A percentile compares a stretch with the other conserved stretches of the same genome.
Evolutionary conservation across 2,113 vertebrate genomes (phyloP).

Genomic region (Tor tambroides): DNA sequence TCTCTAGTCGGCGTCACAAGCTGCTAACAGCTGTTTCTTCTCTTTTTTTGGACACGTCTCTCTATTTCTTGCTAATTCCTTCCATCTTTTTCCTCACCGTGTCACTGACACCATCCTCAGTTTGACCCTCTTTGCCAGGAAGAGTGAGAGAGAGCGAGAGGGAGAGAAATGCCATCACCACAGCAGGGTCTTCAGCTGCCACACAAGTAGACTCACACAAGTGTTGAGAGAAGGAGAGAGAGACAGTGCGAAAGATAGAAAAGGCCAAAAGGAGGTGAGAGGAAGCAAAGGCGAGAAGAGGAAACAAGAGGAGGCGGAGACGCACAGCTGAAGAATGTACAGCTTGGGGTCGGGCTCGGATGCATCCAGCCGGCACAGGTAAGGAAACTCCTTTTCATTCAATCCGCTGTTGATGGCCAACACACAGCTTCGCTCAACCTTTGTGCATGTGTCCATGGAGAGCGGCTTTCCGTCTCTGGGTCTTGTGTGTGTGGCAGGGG

Average conservation of each 20-base stretch:
- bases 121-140: constrained; percentile 45
- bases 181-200: constrained; percentile 39
- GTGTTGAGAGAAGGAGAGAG: constrained; percentile 32
- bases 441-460: constrained; percentile 59
- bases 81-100: constrained; percentile 20
- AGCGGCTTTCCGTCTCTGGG: constrained; percentile 34
- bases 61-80: constrained; percentile 2
- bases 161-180: constrained; percentile 33
- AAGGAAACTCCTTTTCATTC: constrained; percentile 38
- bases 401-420: neutral
- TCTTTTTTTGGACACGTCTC: constrained; percentile 45
- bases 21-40: constrained; percentile 50
- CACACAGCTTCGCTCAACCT: neutral
- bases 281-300: constrained; percentile 33
- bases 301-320: constrained; percentile 15
- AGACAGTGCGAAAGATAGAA: constrained; percentile 11
- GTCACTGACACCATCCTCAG: constrained; percentile 35
- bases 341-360: constrained; percentile 51
- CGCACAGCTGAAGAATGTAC: constrained; percentile 43
- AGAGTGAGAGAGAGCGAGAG: constrained; percentile 24
- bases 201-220: constrained; percentile 45
- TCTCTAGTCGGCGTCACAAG: constrained; percentile 42
- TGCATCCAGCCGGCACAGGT: constrained; percentile 55
- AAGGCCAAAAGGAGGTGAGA: constrained; percentile 41
- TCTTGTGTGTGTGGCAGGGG: constrained; percentile 22